phyloP scores from a whole-genome alignment of 2,113 vertebrate species.

The Phrynosoma blainvillii region DNA sequence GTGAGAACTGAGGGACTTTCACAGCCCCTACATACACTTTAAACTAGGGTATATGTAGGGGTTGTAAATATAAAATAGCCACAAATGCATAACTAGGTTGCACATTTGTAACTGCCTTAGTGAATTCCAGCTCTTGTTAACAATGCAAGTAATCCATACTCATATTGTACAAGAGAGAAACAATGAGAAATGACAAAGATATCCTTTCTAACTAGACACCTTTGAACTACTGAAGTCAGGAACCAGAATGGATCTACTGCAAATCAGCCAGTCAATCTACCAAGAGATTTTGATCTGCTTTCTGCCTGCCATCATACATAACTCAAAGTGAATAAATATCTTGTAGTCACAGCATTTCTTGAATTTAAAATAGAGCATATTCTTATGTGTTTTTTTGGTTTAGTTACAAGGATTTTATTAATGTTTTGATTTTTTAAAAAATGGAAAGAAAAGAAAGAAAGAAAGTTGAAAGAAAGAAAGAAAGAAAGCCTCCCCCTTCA shows the following conservation, averaged over 20 bases:
- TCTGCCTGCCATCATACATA: not conserved
- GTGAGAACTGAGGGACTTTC: no score
- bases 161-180: not conserved
- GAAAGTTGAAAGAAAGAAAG: no score
- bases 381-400: constrained; percentile 39
- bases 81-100: no score
- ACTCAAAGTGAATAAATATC: constrained; percentile 9
- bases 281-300: not conserved
- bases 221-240: not conserved
- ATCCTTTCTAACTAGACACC: not conserved
- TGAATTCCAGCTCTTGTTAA: not conserved
- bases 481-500: not conserved
- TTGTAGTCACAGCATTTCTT: constrained; percentile 44
- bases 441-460: no score
- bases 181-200: not conserved
- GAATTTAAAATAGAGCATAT: constrained; percentile 33
- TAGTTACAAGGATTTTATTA: constrained; percentile 29
- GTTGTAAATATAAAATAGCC: no score
- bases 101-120: no score
- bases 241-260: not conserved
- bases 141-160: not conserved
- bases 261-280: not conserved
- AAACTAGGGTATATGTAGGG: no score
- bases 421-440: constrained; percentile 1
- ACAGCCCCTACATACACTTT: no score